Evolutionary conservation across 2,888 invertebrate genomes (phyloP), one percentile per base, ranked within the genome.

Genomic region (Heliconius cydno): DNA sequence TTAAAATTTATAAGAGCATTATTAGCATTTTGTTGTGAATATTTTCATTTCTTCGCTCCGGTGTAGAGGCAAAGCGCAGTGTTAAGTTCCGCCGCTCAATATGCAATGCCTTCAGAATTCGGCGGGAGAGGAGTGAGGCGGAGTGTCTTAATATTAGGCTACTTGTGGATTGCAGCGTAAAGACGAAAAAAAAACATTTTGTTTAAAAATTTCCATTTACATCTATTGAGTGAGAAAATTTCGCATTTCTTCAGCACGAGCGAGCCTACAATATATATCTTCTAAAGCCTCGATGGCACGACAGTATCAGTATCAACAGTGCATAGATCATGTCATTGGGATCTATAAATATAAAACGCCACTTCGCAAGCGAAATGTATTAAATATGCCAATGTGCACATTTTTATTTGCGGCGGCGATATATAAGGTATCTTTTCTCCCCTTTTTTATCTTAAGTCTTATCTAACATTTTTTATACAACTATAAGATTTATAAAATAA

Each of bases 331-430:
- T 82, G 82, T 80, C 77, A 81, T 81, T 82, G 79, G 78, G 71
- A 80, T 81, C 83, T 82, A 83, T 84, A 83, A 84, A 82, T 84
- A 84, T 80, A 82, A 80, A 80, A 78, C 65, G 81, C 80, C 81
- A 80, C 76, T 76, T 67, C 66, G 77, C 79, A 66, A 71, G 79
- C 80, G 78, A 82, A 81, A 81, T 80, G 81, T 78, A 81, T 81
- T 80, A 79, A 82, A 83, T 82, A 84, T 80, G 77, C 80, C 75
- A 73, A 74, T 70, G 77, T 75, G 67, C 78, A 80, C 78, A 80
- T 84, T 80, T 84, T 82, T 81, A 79, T 83, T 82, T 79, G 75
- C 30, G 83, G 80, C 80, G 80, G 80, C 83, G 80, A 80, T 79
- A 78, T 67, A 82, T 84, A 83, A 81, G 80, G 79, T 82, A 82